Conservation (phyloP, 2,113 vertebrate species). For the Coregonus clupeaformis region DNA sequence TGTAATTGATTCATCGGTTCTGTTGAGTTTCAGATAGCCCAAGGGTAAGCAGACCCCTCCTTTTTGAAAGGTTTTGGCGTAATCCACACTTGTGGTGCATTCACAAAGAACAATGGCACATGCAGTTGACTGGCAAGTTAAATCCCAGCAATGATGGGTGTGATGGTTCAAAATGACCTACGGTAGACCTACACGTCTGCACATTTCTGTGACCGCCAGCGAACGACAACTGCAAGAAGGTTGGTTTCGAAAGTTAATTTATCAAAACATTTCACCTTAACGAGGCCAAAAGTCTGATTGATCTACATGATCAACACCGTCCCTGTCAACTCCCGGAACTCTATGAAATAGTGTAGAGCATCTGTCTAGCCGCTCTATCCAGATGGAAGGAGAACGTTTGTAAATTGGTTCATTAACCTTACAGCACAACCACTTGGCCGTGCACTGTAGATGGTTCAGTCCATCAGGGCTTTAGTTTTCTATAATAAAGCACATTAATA, state of each 20-base stretch:
- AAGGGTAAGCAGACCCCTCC: constrained; percentile 12
- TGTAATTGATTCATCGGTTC: constrained; percentile 18
- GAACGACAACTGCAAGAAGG: too few relatives aligned
- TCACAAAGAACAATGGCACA: background rate
- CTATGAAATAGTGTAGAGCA: constrained; percentile 52
- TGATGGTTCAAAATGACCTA: too few relatives aligned
- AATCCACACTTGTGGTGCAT: constrained; percentile 2
- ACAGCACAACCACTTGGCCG: constrained; percentile 67
- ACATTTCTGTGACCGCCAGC: background rate
- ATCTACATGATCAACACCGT: constrained; percentile 29
- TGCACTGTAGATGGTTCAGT: constrained; percentile 46
- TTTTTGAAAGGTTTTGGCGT: constrained; percentile 13
- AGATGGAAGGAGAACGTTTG: constrained; percentile 68
- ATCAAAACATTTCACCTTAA: background rate
- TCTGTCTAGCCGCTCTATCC: constrained; percentile 58
- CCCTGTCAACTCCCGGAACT: constrained; percentile 35
- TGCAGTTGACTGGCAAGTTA: constrained; percentile 2
- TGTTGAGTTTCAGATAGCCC: constrained; percentile 19
- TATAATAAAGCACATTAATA: too few relatives aligned
- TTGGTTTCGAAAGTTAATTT: background rate
- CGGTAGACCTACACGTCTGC: too few relatives aligned
- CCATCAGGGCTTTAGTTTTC: constrained; percentile 50
- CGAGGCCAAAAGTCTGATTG: background rate
- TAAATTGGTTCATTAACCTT: constrained; percentile 75
- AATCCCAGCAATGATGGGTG: background rate